phyloP scores from a whole-genome alignment of 2,797 vertebrate species.

The Enteromius mattozi region DNA sequence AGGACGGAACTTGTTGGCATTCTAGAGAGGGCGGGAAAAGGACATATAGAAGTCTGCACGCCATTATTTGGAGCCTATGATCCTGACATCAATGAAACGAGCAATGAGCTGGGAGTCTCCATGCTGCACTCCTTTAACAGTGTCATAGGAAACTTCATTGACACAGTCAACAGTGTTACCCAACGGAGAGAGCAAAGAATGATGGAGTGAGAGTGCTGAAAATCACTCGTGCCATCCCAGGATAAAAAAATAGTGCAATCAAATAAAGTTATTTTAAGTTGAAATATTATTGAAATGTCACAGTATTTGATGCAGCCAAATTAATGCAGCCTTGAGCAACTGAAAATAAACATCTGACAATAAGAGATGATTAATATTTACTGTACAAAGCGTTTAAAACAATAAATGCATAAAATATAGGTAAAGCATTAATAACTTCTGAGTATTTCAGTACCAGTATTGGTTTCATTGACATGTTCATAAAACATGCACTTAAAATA shows the following conservation, averaged over 20 bases:
- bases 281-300: neutral
- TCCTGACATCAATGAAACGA: conserved; percentile 90
- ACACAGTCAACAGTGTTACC: conserved; percentile 66
- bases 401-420: neutral
- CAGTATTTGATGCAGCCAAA: neutral
- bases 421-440: neutral
- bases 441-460: no score
- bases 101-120: conserved; percentile 86
- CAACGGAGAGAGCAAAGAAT: conserved; percentile 67
- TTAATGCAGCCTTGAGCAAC: neutral
- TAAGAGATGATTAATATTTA: neutral
- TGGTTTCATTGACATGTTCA: no score
- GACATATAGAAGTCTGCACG: conserved; percentile 82
- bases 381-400: neutral
- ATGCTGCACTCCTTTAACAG: conserved; percentile 88
- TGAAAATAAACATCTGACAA: neutral
- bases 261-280: neutral
- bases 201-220: conserved; percentile 37
- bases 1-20: conserved; percentile 79
- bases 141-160: conserved; percentile 84
- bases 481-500: no score
- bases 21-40: conserved; percentile 81
- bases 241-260: neutral
- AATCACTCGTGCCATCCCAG: neutral
- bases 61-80: conserved; percentile 89